Base-by-base conservation (phyloP, 2,797 vertebrate genomes). In the Gallinago nigripennis region DNA sequence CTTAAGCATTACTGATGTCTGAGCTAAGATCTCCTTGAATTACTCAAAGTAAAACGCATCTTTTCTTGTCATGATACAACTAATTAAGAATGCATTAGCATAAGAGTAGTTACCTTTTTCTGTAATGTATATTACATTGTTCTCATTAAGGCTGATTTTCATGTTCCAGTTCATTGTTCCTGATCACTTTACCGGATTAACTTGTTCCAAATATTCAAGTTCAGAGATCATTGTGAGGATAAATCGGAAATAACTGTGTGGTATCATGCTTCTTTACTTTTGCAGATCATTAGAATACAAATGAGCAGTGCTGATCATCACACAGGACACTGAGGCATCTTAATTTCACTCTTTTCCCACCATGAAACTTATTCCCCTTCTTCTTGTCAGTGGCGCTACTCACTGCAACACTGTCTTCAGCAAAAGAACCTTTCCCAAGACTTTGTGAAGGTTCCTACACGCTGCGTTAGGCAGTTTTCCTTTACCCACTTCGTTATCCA, bases 111-210 rank as follows among this genome's bases (percentile, higher is more conserved):
- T 77, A 69, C 28, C 12, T 56, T 85, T 82, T 85, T 71, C 53
- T 53, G 27, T 78, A 81, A 68, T 27, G 58, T 48, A 33, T 58
- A 69, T 86, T 70, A 31, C 35, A 66, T 45, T 66, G 46, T 57
- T 63, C 28, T 84, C 48, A 45, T 84, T 76, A 88, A 90, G 23
- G 37, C 31, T 85, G 43, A 82, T 90, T 90, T 95, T 79, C n/a
- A 77, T 93, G 91, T 95, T 90, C 66, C 79, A 84, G 27, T 76
- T 92, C 43, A 63, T 53, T 90, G 64, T 82, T 89, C 61, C 72
- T 83, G 85, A 82, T 95, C 82, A 75, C 76, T 88, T 86, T 72
- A 88, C 77, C 56, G 86, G 88, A 95, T 86, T 79, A 82, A 82
- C 35, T 77, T 70, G 81, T 86, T 93, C 51, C 60, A 86, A 91